Evolutionary conservation across 2,888 invertebrate species (phyloP), one percentile per base, ranked within the genome.

Genomic region (Cheilosia soror): DNA sequence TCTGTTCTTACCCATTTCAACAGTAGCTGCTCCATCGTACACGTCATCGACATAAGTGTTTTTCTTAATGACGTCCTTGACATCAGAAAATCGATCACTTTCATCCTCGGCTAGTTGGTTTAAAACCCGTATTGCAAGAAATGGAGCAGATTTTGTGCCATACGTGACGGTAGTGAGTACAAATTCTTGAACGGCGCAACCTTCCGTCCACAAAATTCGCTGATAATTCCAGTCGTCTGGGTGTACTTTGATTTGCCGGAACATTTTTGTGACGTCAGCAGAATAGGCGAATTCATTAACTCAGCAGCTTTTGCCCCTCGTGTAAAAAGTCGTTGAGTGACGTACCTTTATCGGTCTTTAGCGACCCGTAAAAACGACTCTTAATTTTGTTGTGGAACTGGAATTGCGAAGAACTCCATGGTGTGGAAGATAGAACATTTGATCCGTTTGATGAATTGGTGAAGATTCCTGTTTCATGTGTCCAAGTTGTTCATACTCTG

Each of bases 211-310:
- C 6, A 62, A 2, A 15, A 62, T 51, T 6, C 49, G 25, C 37
- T 62, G 72, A 37, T 20, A 65, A 20, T 66, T 11, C 63, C 63
- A 65, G 49, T 79, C 47, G 31, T 65, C 57, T 4, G 60, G 42
- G 47, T 69, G 33, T 1, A 69, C 42, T 31, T 31, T 20, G 25
- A 62, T 68, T 49, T 69, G 68, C 20, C 60, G 40, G 15, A 68
- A 69, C 77, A 60, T 69, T 60, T 77, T 77, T 3, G 11, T 29
- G 4, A 65, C 47, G 58, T 79, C 65, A 27, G 63, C 20, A 6
- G 47, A 65, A 29, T 13, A 65, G 31, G 49, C 33, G 53, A 37
- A 60, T 20, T 33, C 13, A 31, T 68, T n/a, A 33, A 33, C 25
- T 2, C 62, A 53, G 69, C 11, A 40, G 40, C 11, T 40, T 9